These are phyloP conservation scores for Oscheius sp. DNA, from an alignment of 2,888 invertebrate species.

Conservation along the genomic window DNA sequence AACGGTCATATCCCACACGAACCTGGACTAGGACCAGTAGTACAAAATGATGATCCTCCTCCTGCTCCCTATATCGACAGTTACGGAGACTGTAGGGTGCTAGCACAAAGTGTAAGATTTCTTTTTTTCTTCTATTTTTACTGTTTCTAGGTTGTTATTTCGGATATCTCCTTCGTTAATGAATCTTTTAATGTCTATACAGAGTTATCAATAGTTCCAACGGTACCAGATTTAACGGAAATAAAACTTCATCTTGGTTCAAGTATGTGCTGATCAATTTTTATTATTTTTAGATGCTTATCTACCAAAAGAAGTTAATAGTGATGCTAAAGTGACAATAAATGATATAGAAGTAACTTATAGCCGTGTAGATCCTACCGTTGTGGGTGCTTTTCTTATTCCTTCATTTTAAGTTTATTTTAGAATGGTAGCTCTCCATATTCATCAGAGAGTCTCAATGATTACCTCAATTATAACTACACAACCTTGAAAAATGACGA, in stretches of 20 bases:
- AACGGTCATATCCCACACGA: not conserved
- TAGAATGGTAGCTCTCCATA: conserved; percentile 6
- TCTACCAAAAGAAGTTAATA: conserved; percentile 46
- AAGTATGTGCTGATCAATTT: conserved; percentile 21
- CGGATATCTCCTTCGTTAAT: conserved; percentile 32
- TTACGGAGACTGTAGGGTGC: conserved; percentile 38
- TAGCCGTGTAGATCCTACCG: not conserved
- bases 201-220: conserved; percentile 56
- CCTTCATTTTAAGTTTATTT: not conserved
- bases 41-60: conserved; percentile 22
- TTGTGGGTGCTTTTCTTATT: not conserved
- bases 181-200: conserved; percentile 54
- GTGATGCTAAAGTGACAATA: conserved; percentile 39
- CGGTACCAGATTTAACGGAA: conserved; percentile 35
- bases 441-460: conserved; percentile 23
- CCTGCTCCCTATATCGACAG: conserved; percentile 41
- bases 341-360: conserved; percentile 50
- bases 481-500: conserved; percentile 36
- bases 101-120: conserved; percentile 36
- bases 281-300: conserved; percentile 40
- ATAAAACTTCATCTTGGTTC: conserved; percentile 57
- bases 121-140: not conserved
- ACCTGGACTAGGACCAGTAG: not conserved
- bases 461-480: conserved; percentile 30
- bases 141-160: conserved; percentile 38